Evolutionary conservation across 2,888 invertebrate species (phyloP), one percentile per base, ranked within the genome.

Genomic region (Rapana venosa): DNA sequence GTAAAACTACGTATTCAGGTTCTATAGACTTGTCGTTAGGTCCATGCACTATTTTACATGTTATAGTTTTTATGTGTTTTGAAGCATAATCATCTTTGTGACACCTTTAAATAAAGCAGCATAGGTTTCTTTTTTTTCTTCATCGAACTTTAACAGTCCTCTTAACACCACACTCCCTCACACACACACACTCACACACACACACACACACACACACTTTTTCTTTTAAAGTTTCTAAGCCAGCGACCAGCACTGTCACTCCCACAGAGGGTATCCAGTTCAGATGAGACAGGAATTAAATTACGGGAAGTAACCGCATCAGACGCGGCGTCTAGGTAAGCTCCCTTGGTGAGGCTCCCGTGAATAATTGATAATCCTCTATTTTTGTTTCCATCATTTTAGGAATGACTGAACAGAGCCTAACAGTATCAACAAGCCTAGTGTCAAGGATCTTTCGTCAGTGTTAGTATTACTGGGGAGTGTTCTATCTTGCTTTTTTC

Each of bases 351-450:
- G 87, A 87, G 74, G 17, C 11, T 15, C 30, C 22, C 36, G 77
- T 86, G 86, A 86, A 86, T 86, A 86, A 86, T 86, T 86, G 86
- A 86, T 86, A 66, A 30, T 86, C 86, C 86, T 22, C 35, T 83
- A 36, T 36, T 83, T 83, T 30, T 22, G 74, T 47, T 36, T 36
- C 81, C 81, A 36, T 83, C 81, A 83, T 83, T 83, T 83, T 36
- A 22, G 47, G 81, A 83, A 83, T 47, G 81, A 83, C 36, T 36
- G 81, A 47, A 83, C 47, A 47, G 47, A 22, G 22, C 26, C 81
- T 47, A 83, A 83, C 36, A 36, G 47, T 83, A 83, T 36, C 47
- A 36, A 32, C 79, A 35, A 35, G 8, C 79, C 79, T 35, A 79
- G 32, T 35, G 15, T 5, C n/a, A 74, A 11, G 77, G 77, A 35